Evolutionary conservation across 1,140 invertebrate genomes (phyloP).

Genomic region (Drosophila prosaltans): DNA sequence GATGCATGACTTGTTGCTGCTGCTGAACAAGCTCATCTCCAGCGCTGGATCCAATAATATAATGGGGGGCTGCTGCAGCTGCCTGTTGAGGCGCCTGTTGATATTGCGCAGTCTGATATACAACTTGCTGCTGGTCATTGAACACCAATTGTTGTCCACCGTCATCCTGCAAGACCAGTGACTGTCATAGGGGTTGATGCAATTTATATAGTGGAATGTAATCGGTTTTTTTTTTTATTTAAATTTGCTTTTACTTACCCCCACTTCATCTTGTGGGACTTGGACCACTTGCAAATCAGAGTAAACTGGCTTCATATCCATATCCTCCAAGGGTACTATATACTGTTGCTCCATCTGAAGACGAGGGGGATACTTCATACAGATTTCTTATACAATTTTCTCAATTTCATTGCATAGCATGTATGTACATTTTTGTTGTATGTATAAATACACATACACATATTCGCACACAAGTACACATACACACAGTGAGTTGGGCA

Average conservation of each 20-base stretch:
- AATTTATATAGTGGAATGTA: too few species aligned
- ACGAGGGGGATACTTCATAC: not conserved
- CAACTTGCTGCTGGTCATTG: slow-evolving; percentile 78
- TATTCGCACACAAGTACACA: not conserved
- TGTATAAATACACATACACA: slow-evolving; percentile 8
- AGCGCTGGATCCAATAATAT: slow-evolving; percentile 55
- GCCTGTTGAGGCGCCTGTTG: slow-evolving; percentile 61
- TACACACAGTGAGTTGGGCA: not conserved
- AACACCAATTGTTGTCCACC: slow-evolving; percentile 62
- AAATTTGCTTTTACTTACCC: slow-evolving; percentile 53
- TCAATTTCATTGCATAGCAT: not conserved
- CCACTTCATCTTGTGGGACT: slow-evolving; percentile 73
- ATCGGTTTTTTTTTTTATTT: not conserved
- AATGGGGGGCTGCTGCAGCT: slow-evolving; percentile 59
- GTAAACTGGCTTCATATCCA: slow-evolving; percentile 63
- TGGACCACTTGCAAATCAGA: slow-evolving; percentile 78
- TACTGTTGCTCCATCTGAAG: slow-evolving; percentile 65
- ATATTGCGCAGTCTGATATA: slow-evolving; percentile 74
- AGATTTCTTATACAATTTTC: slow-evolving; percentile 15
- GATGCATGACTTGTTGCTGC: slow-evolving; percentile 62
- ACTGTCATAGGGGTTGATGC: slow-evolving; percentile 19
- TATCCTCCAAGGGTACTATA: slow-evolving; percentile 61
- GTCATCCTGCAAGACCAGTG: slow-evolving; percentile 72
- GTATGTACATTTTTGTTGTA: slow-evolving; percentile 11
- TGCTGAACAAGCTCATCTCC: slow-evolving; percentile 71